These are phyloP conservation scores for Triplophysa bombifrons DNA, from an alignment of 2,797 vertebrate genomes.

Conservation along the genomic window DNA sequence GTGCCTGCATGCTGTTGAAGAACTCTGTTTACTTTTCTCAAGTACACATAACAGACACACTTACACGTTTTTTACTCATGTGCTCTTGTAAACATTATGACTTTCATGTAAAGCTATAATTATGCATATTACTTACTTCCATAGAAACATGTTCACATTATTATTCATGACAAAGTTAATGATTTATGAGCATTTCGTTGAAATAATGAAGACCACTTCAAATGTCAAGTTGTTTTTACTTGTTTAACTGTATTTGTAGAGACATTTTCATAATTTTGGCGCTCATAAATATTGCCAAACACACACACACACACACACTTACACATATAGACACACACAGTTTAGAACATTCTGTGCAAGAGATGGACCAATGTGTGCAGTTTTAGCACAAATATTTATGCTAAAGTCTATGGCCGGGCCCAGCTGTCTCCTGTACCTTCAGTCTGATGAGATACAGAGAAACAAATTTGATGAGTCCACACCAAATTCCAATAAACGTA, in stretches of 20 bases:
- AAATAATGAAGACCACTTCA: not conserved
- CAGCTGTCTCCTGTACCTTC: slow-evolving; percentile 65
- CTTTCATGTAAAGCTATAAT: too few relatives aligned
- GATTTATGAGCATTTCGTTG: not conserved
- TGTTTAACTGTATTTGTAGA: not conserved
- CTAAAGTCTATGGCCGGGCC: slow-evolving; percentile 59
- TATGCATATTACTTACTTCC: not conserved
- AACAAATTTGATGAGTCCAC: slow-evolving; percentile 8
- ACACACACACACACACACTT: not conserved
- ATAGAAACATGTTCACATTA: not conserved
- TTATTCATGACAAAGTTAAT: not conserved
- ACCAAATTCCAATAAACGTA: not conserved
- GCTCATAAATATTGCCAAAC: not conserved
- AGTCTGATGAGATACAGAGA: slow-evolving; percentile 33
- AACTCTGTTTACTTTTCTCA: slow-evolving; percentile 13
- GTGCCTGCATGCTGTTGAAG: slow-evolving; percentile 12
- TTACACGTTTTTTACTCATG: not conserved
- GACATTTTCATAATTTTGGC: not conserved
- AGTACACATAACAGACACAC: not conserved
- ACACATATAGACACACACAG: not conserved
- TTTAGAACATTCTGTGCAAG: slow-evolving; percentile 39
- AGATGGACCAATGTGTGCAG: slow-evolving; percentile 67
- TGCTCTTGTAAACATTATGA: not conserved
- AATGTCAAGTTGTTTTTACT: not conserved
- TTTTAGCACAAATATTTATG: slow-evolving; percentile 79